Evolutionary conservation across 1,140 invertebrate genomes (phyloP).

Genomic region (Aphelinus atriplicis): DNA sequence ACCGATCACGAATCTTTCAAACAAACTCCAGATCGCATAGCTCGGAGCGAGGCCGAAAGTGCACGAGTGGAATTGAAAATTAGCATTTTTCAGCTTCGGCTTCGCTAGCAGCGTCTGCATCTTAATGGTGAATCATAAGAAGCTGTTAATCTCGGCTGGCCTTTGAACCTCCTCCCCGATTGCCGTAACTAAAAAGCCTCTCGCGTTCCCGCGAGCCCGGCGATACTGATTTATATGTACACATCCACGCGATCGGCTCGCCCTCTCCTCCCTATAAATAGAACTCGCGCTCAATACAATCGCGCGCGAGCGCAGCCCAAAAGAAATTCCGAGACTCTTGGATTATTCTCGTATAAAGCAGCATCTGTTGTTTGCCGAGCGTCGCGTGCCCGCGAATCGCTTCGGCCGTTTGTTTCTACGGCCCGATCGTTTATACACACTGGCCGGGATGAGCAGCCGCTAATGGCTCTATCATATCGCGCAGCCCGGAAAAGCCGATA

Average conservation of each 20-base stretch:
- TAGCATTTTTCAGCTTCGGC: not conserved
- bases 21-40: conserved; percentile 7
- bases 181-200: not conserved
- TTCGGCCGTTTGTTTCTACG: not conserved
- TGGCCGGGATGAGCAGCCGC: not conserved
- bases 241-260: not conserved
- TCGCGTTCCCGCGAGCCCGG: not conserved
- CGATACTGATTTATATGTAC: conserved; percentile 15
- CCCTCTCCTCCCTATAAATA: not conserved
- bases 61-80: conserved; percentile 13
- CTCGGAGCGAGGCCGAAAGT: not conserved
- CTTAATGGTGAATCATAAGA: not conserved
- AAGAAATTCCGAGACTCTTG: not conserved
- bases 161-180: conserved; percentile 17
- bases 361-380: not conserved
- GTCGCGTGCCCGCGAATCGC: conserved; percentile 11
- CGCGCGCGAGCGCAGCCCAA: not conserved
- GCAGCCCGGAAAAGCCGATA: conserved; percentile 11
- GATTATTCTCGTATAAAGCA: conserved; percentile 31
- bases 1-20: not conserved
- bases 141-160: conserved; percentile 21
- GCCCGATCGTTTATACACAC: conserved; percentile 4
- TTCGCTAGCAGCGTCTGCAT: no score
- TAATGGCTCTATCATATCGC: not conserved
- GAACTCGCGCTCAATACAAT: not conserved